Evolutionary conservation across 2,797 vertebrate genomes (phyloP).

Genomic region (Prionace glauca): DNA sequence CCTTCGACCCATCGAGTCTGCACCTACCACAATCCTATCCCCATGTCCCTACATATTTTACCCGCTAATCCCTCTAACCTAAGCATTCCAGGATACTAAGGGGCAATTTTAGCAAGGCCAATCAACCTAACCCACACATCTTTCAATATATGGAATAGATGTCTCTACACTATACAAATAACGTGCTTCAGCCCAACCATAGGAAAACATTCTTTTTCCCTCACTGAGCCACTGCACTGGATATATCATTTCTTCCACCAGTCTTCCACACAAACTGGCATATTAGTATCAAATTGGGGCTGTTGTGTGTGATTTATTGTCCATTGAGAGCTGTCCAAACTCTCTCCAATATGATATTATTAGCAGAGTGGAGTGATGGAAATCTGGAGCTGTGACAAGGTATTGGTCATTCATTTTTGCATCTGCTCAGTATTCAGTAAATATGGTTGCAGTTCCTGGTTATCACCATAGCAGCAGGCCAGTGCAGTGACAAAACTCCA

Average conservation of each 20-base stretch:
- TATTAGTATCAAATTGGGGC: background rate
- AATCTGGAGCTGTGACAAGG: background rate
- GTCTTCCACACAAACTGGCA: background rate
- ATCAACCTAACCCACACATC: background rate
- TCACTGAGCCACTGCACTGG: background rate
- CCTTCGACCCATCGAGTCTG: too few species aligned
- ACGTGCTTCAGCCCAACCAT: background rate
- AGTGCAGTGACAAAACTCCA: background rate
- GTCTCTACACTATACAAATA: background rate
- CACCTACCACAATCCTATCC: too few species aligned
- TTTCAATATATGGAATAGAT: background rate
- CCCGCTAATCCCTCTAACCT: too few species aligned
- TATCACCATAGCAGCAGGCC: background rate
- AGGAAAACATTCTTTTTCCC: background rate
- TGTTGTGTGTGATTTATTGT: background rate
- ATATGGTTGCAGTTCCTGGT: background rate
- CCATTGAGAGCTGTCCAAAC: background rate
- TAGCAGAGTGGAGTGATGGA: background rate
- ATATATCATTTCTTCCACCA: background rate
- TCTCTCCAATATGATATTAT: background rate
- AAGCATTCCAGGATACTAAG: too few species aligned
- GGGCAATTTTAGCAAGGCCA: too few species aligned
- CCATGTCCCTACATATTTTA: too few species aligned
- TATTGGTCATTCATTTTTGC: background rate
- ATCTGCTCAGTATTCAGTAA: background rate